Evolutionary conservation across 2,797 vertebrate genomes (phyloP), one percentile per base, ranked within the genome.

Genomic region (Ambastaia sidthimunki): DNA sequence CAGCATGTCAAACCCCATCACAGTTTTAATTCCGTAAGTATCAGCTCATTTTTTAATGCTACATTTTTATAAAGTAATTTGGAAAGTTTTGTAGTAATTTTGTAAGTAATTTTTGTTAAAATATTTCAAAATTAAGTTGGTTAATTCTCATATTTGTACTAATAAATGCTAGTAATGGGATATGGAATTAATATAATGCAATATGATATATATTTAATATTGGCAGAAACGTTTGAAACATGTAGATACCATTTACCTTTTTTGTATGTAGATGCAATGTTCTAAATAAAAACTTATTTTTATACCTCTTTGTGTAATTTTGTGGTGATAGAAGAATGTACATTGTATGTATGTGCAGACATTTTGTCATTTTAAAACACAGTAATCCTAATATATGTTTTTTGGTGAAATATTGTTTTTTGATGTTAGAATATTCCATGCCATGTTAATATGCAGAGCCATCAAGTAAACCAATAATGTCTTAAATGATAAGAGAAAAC

Each of bases 1-100:
- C 13, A 16, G 1, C 2, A 6, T 31, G 12, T 62, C 60, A 62
- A 25, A 15, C 15, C 54, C 34, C 63, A 25, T 62, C 66, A 60
- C 4, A n/a, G 12, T 21, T 60, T 54, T 59, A 4, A 13, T 70
- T 62, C 41, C 50, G 76, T 78, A 71, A 78, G 76, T 78, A 78
- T 55, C 13, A 57, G 34, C 60, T 34, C 0, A 2, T 12, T 65
- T 54, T 21, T 15, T 68, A 23, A 34, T n/a, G 28, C 16, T 52
- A 52, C 7, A n/a, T n/a, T 52, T 6, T 52, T 52, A n/a, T 52
- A 44, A 44, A 44, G 41, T 41, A 7, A 41, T 41, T 41, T 41
- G 37, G 1, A 41, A 41, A 7, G 37, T 11, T 44, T 10, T 44
- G 10, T 44, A 44, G 28, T 28, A 28, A 28, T 28, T 28, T n/a